Evolutionary conservation across 2,113 vertebrate genomes (phyloP), one percentile per base, ranked within the genome.

Genomic region (Noturus placidus): DNA sequence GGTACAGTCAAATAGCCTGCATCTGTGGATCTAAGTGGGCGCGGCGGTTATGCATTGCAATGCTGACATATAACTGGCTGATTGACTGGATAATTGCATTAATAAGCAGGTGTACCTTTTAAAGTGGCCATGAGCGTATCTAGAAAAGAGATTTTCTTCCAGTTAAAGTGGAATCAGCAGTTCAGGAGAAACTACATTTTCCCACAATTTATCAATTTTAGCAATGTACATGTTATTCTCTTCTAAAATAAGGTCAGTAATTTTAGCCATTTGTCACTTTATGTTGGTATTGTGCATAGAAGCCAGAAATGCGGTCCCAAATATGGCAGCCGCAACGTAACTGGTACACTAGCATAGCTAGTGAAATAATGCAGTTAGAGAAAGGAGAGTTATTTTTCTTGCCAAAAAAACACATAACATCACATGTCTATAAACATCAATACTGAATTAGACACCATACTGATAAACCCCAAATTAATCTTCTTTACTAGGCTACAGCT

Each of bases 401-500:
- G 20, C 1, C 57, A 56, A 56, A 30, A n/a, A 80, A 80, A 30
- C 52, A 56, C 86, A 61, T 85, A 84, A 85, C 86, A 85, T 84
- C 38, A 77, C 25, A 84, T 89, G 86, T 80, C 78, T 61, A 86
- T 82, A 80, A 72, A 57, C 76, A 59, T 86, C 78, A 79, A 17
- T 25, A 78, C n/a, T 67, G 57, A 69, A 86, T 83, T 50, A 87
- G 69, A 56, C 70, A 72, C 50, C 74, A 72, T 20, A 35, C 82
- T 82, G 57, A 81, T 67, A 87, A 86, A 80, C 30, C 85, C 67
- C 85, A 80, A 82, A 83, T 86, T 87, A 84, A 87, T 82, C 63
- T 59, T 79, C 85, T 83, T 84, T 76, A 84, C 82, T 86, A 84
- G 86, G 72, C 59, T 84, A 85, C 82, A 85, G 82, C 87, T 88